Conservation (phyloP, 2,797 vertebrate genomes). For the Acipenser transmontanus region DNA sequence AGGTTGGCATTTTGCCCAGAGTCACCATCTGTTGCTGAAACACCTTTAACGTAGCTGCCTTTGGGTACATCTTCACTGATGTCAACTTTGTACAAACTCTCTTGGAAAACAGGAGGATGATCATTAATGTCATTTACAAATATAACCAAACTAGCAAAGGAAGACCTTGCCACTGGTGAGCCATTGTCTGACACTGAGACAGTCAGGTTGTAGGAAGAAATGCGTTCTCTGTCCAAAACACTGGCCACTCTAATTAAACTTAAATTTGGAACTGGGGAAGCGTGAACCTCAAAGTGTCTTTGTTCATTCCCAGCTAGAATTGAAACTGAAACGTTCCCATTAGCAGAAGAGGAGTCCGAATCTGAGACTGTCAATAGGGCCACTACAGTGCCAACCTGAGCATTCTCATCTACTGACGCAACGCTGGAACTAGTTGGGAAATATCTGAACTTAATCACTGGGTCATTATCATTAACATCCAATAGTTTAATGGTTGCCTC, state of each 20-base stretch:
- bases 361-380: slow-evolving; percentile 91
- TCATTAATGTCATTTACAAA: slow-evolving; percentile 97
- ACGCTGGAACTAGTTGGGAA: slow-evolving; percentile 91
- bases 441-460: slow-evolving; percentile 90
- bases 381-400: slow-evolving; percentile 88
- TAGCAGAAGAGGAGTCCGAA: slow-evolving; percentile 82
- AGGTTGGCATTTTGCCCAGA: slow-evolving; percentile 95
- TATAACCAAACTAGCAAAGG: slow-evolving; percentile 90
- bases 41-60: slow-evolving; percentile 89
- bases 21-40: slow-evolving; percentile 91
- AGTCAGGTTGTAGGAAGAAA: slow-evolving; percentile 92
- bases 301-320: slow-evolving; percentile 96
- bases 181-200: slow-evolving; percentile 85
- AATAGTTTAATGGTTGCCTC: slow-evolving; percentile 83
- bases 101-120: slow-evolving; percentile 88
- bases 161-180: slow-evolving; percentile 73
- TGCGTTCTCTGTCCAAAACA: slow-evolving; percentile 85
- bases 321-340: slow-evolving; percentile 92
- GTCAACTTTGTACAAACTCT: slow-evolving; percentile 78
- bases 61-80: slow-evolving; percentile 87
- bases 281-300: slow-evolving; percentile 90
- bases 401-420: slow-evolving; percentile 92
- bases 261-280: slow-evolving; percentile 87
- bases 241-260: slow-evolving; percentile 96
- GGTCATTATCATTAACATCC: slow-evolving; percentile 94